Evolutionary conservation across 1,140 invertebrate genomes (phyloP), one percentile per base, ranked within the genome.

Genomic region (Cotesia typhae): DNA sequence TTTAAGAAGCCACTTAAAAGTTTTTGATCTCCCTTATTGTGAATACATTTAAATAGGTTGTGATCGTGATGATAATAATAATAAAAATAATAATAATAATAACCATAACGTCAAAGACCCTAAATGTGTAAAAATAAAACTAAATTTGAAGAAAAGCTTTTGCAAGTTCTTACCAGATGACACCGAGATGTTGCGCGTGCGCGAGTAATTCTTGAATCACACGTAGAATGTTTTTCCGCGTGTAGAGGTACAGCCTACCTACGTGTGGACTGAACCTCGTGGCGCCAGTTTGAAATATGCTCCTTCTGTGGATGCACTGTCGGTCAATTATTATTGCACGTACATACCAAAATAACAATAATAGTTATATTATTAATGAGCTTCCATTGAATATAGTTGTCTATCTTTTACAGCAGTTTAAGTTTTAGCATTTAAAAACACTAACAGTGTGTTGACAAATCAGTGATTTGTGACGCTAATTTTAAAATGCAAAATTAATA

Each of bases 271-370:
- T 70, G 7, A 63, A 82, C 77, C 81, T 81, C 83, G 78, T 85
- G 84, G 84, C 82, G 84, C 84, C 84, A 87, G 85, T 87, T 87
- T 85, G 80, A 84, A 86, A 83, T 80, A 83, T 81, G 83, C 84
- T 82, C 76, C 80, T 85, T 81, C 79, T 82, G 84, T 79, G 84
- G 76, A 79, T 86, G 85, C 82, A 85, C 81, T 84, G 80, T 79
- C 78, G 63, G 76, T 76, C 73, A 20, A 28, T 20, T 20, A 20
- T 20, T 59, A 28, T 20, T 20, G 5, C 41, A 57, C 53, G n/a
- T 9, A 57, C 6, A 4, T n/a, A 28, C 1, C 1, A 28, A 28
- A 28, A 28, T 28, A 28, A 28, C 1, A 28, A 28, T 28, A 28
- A 28, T 28, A 28, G 28, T 28, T 28, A 1, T 28, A 28, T 28